A percentile compares a stretch with the other conserved stretches of the same genome.
Conservation (phyloP, 2,797 vertebrate genomes). For the Neopelma chrysocephalum region DNA sequence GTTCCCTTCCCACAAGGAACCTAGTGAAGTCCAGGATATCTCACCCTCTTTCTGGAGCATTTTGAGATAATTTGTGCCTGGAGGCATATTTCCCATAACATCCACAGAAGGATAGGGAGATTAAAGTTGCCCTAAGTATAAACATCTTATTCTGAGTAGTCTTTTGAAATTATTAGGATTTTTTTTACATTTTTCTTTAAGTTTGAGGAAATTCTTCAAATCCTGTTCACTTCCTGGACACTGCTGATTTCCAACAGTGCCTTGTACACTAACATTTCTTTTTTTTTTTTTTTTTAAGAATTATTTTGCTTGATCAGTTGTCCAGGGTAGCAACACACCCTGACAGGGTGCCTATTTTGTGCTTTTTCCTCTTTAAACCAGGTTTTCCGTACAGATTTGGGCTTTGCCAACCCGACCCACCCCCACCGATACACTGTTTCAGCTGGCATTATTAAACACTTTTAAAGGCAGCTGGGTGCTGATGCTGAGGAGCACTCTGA, state of each 20-base stretch:
- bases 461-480: neutral
- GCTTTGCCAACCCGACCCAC: neutral
- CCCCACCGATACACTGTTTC: neutral
- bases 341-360: neutral
- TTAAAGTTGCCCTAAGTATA: neutral
- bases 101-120: neutral
- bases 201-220: neutral
- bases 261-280: neutral
- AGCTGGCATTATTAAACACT: neutral
- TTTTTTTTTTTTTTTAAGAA: neutral
- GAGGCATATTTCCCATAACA: neutral
- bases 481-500: neutral
- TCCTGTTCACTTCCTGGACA: neutral
- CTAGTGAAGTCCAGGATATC: neutral
- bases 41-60: neutral
- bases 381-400: neutral
- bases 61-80: neutral
- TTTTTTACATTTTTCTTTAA: neutral
- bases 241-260: rapidly evolving
- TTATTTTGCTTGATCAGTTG: neutral
- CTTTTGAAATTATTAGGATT: neutral
- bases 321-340: neutral
- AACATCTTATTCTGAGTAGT: neutral
- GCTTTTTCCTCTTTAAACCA: neutral
- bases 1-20: neutral